These are phyloP conservation scores for Rhabdornis inornatus DNA, from an alignment of 2,113 vertebrate species.

Conservation along the genomic window DNA sequence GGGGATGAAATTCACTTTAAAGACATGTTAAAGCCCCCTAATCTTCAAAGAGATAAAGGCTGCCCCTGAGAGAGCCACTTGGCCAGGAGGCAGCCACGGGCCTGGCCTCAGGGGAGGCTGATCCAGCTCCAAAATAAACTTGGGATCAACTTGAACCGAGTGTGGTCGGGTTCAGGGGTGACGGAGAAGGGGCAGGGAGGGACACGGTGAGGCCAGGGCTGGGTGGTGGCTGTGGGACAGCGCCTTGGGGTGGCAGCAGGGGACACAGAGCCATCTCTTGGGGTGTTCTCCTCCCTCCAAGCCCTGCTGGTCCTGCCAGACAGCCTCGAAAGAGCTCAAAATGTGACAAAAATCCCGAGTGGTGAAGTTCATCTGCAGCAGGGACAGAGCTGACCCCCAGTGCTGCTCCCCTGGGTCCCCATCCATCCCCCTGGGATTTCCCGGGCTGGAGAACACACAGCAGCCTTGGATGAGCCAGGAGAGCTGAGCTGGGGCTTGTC, in stretches of 20 bases:
- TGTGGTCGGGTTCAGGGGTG: rapidly evolving
- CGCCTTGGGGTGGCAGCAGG: neutral
- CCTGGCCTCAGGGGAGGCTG: neutral
- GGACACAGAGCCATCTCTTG: rapidly evolving
- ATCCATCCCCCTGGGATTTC: rapidly evolving
- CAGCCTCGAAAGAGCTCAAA: neutral
- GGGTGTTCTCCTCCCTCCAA: neutral
- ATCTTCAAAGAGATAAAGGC: conserved; percentile 78
- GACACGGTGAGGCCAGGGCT: rapidly evolving
- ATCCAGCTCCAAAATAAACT: neutral
- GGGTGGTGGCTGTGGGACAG: neutral
- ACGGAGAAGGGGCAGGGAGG: neutral
- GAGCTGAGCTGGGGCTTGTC: neutral
- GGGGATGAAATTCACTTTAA: conserved; percentile 71
- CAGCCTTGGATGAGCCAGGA: neutral
- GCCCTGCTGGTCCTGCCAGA: neutral
- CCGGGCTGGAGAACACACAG: rapidly evolving
- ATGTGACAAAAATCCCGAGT: rapidly evolving
- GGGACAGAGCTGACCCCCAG: neutral
- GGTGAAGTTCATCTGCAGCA: rapidly evolving
- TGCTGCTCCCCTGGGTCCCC: too few relatives aligned
- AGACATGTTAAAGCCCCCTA: conserved; percentile 72
- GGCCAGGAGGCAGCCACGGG: neutral
- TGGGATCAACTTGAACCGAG: neutral
- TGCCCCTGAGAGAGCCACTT: neutral